These are phyloP conservation scores for Synergus umbraculus DNA, from an alignment of 2,888 invertebrate species.

Conservation along the genomic window DNA sequence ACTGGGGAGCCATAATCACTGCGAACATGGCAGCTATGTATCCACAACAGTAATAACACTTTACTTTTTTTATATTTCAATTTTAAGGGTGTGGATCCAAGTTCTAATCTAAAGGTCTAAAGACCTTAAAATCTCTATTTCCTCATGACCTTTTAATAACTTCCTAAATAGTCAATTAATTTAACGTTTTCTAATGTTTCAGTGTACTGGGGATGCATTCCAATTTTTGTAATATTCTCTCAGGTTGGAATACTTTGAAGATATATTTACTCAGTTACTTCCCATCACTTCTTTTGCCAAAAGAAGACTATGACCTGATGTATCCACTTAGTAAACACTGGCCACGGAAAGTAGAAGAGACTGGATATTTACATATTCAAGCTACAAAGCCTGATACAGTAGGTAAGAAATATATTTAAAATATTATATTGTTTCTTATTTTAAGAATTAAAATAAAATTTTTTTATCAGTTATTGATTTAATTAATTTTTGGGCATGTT, in stretches of 20 bases:
- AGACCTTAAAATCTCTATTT: too few relatives aligned
- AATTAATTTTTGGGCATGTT: too few relatives aligned
- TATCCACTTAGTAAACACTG: conserved; percentile 65
- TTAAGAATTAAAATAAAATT: too few relatives aligned
- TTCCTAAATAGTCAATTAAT: conserved; percentile 19
- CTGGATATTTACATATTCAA: conserved; percentile 79
- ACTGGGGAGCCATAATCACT: conserved; percentile 87
- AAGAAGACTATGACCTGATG: conserved; percentile 61
- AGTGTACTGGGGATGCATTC: conserved; percentile 79
- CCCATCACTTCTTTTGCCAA: conserved; percentile 65
- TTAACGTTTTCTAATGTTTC: conserved; percentile 46
- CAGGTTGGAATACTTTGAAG: conserved; percentile 57
- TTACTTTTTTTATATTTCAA: background rate
- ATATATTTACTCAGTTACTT: conserved; percentile 62
- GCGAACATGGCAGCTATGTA: conserved; percentile 82
- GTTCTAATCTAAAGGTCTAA: too few relatives aligned
- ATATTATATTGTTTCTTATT: too few relatives aligned
- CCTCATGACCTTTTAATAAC: background rate
- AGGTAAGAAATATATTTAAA: conserved; percentile 76
- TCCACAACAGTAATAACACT: conserved; percentile 78
- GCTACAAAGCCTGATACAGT: conserved; percentile 87
- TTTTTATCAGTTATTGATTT: too few relatives aligned
- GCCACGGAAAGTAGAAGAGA: conserved; percentile 59
- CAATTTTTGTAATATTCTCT: conserved; percentile 74
- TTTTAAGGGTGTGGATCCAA: too few relatives aligned